Base-by-base conservation (phyloP, 2,797 vertebrate genomes). In the Poecilia wingei region DNA sequence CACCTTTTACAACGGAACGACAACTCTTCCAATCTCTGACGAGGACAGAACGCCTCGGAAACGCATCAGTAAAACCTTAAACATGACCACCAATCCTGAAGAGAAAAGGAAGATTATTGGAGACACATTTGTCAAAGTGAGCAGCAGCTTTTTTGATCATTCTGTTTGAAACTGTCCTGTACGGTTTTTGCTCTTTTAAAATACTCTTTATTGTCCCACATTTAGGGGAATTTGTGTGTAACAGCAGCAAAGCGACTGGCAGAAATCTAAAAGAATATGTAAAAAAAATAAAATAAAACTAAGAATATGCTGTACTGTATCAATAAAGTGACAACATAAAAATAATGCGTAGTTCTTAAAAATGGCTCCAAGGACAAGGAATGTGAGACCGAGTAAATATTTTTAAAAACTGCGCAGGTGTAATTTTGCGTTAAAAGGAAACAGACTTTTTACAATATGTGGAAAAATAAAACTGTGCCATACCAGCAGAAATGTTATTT, bases 71-170 rank as follows among this genome's bases (percentile, higher is more conserved):
- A 99, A 99, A 92, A 99, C 98, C 0, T 92, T 99, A 80, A 99
- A 99, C 85, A 99, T 99, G 98, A 99, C 98, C 31, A 99, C 98
- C 83, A 99, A 98, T 94, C 98, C 98, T 0, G 98, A 99, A 77
- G 98, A 99, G 90, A 99, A 99, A 87, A 96, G 98, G 59, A 99
- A 99, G 95, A 99, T 99, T 69, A 99, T 99, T 14, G 98, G 98
- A 2, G 98, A 99, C 91, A 99, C 98, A 1, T 99, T 99, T 85
- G 98, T 99, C 70, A 99, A 99, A 96, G 98, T 99, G 86, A 74
- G 88, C 31, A 9, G 6, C 51, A 13, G 6, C 12, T 68, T 22
- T 39, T 39, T 69, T 2, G 72, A 33, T 0, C 7, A 46, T 31
- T 46, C 13, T 28, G 9, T 72, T 39, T 5, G 36, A 64, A 64